A percentile compares a stretch with the other conserved stretches of the same genome.
phyloP scores from a whole-genome alignment of 2,888 invertebrate species.

The Cynaeus angustus region DNA sequence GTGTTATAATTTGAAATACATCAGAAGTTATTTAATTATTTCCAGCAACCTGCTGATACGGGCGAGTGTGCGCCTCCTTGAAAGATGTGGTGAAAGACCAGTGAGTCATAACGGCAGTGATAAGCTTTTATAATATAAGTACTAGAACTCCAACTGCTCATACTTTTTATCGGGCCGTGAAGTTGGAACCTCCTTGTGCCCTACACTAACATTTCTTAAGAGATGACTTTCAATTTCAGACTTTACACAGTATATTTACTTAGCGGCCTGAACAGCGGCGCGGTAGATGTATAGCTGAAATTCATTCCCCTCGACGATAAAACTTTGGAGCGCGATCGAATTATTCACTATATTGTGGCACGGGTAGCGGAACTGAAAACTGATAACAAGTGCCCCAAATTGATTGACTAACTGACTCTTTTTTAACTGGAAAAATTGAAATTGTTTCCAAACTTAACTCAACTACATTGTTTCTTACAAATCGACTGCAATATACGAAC shows the following conservation, averaged over 20 bases:
- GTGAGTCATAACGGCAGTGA: slow-evolving; percentile 61
- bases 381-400: slow-evolving; percentile 67
- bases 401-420: slow-evolving; percentile 69
- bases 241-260: slow-evolving; percentile 70
- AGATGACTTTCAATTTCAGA: slow-evolving; percentile 70
- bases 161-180: slow-evolving; percentile 61
- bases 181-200: slow-evolving; percentile 56
- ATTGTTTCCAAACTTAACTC: slow-evolving; percentile 62
- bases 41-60: slow-evolving; percentile 1
- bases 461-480: slow-evolving; percentile 55
- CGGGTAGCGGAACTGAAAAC: slow-evolving; percentile 65
- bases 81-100: slow-evolving; percentile 53
- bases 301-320: slow-evolving; percentile 67
- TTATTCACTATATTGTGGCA: slow-evolving; percentile 69
- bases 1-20: not conserved
- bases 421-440: slow-evolving; percentile 62
- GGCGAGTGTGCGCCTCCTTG: not conserved
- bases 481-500: slow-evolving; percentile 51
- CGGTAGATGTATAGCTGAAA: slow-evolving; percentile 63
- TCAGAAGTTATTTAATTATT: slow-evolving; percentile 4
- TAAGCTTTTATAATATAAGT: slow-evolving; percentile 60
- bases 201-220: slow-evolving; percentile 66
- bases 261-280: slow-evolving; percentile 61
- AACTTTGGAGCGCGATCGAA: slow-evolving; percentile 69
- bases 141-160: slow-evolving; percentile 62